These are phyloP conservation scores for Saccostrea glomerata DNA, from an alignment of 1,140 invertebrate species.

Conservation along the genomic window DNA sequence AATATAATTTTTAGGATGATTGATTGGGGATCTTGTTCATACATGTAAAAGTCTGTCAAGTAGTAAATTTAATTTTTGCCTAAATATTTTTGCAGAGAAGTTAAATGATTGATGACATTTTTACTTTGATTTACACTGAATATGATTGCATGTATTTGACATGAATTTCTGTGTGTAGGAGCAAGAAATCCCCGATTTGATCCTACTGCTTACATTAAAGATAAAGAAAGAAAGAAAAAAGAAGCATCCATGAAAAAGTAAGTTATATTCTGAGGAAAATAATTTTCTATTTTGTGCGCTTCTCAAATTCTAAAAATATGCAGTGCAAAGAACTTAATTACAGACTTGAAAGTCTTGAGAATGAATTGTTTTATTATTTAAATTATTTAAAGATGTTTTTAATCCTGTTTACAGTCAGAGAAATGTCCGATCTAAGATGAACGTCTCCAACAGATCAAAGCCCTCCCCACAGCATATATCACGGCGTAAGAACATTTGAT, in stretches of 20 bases:
- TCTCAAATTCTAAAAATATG: neutral
- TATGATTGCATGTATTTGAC: neutral
- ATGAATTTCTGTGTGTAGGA: constrained; percentile 51
- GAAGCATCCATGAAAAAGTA: constrained; percentile 69
- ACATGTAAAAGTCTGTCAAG: no score
- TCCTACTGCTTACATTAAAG: constrained; percentile 76
- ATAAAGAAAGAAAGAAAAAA: constrained; percentile 69
- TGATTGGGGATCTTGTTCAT: no score
- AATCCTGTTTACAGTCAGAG: constrained; percentile 61
- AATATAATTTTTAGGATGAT: no score
- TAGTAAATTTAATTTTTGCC: no score
- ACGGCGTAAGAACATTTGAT: neutral
- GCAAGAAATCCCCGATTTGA: constrained; percentile 70
- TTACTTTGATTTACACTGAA: no score
- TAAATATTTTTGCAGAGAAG: no score
- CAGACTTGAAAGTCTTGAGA: no score
- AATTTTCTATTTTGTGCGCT: neutral
- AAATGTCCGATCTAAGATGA: constrained; percentile 58
- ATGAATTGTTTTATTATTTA: neutral
- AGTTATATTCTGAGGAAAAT: constrained; percentile 10
- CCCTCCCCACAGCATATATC: constrained; percentile 54
- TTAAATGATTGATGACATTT: no score
- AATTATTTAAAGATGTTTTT: neutral
- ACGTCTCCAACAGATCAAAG: constrained; percentile 59
- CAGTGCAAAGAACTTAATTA: neutral